These are phyloP conservation scores for Portevinia maculata DNA, from an alignment of 2,888 invertebrate species.

Conservation along the genomic window DNA sequence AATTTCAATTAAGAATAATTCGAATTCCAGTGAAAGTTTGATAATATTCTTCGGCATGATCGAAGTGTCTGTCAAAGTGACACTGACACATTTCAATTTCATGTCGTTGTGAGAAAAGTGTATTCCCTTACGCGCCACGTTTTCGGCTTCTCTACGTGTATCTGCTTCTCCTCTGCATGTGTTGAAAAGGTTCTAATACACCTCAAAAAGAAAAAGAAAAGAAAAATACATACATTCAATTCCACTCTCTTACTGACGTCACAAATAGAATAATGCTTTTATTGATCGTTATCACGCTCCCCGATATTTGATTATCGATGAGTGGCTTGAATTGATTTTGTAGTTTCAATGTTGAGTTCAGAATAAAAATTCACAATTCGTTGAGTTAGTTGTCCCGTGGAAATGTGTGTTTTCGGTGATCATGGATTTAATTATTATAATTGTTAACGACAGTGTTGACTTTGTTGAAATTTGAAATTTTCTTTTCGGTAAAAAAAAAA, in stretches of 20 bases:
- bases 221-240: background rate
- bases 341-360: too few relatives aligned
- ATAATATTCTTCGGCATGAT: constrained; percentile 30
- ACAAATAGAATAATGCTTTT: constrained; percentile 6
- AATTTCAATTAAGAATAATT: constrained; percentile 3
- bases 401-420: background rate
- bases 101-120: constrained; percentile 1
- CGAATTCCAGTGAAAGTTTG: constrained; percentile 62
- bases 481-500: background rate
- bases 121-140: constrained; percentile 43
- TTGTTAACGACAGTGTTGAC: constrained; percentile 15
- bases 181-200: background rate
- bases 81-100: constrained; percentile 46
- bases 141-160: constrained; percentile 13
- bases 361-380: background rate
- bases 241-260: constrained; percentile 18
- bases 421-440: constrained; percentile 10
- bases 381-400: constrained; percentile 14
- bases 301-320: constrained; percentile 3
- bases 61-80: constrained; percentile 32
- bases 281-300: constrained; percentile 9
- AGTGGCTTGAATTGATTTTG: background rate
- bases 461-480: constrained; percentile 17
- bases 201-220: background rate
- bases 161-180: too few relatives aligned